Conservation (phyloP, 2,888 invertebrate genomes). For the Polietes domitor region DNA sequence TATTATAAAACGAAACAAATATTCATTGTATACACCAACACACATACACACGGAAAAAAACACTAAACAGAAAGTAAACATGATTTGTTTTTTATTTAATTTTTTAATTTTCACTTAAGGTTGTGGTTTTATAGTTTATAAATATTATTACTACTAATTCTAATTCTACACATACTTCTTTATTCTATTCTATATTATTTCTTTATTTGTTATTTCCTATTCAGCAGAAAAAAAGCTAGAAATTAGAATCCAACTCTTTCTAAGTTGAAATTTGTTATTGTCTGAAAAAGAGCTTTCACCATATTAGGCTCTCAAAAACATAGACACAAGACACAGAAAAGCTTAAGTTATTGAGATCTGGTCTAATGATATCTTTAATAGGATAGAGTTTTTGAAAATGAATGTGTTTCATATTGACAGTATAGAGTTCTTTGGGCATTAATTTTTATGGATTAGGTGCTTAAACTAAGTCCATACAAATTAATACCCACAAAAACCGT, state of each 20-base stretch:
- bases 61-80: conserved; percentile 38
- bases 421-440: too few species aligned
- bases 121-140: conserved; percentile 75
- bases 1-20: conserved; percentile 37
- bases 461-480: too few species aligned
- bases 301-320: too few species aligned
- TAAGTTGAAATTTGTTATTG: too few species aligned
- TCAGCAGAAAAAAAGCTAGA: neutral
- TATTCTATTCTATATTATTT: conserved; percentile 24
- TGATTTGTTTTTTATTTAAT: conserved; percentile 59
- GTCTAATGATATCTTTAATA: too few species aligned
- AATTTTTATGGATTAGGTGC: too few species aligned
- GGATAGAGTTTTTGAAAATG: neutral
- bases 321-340: too few species aligned
- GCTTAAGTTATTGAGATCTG: too few species aligned
- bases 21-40: conserved; percentile 46
- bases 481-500: too few species aligned
- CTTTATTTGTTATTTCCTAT: conserved; percentile 2
- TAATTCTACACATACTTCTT: conserved; percentile 39
- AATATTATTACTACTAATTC: conserved; percentile 56
- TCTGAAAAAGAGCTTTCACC: too few species aligned
- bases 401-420: too few species aligned
- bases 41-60: conserved; percentile 6
- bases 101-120: conserved; percentile 75
- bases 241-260: neutral